A percentile compares a stretch with the other conserved stretches of the same genome.
Conservation (phyloP, 2,888 invertebrate species). For the Drosophila borborema region DNA sequence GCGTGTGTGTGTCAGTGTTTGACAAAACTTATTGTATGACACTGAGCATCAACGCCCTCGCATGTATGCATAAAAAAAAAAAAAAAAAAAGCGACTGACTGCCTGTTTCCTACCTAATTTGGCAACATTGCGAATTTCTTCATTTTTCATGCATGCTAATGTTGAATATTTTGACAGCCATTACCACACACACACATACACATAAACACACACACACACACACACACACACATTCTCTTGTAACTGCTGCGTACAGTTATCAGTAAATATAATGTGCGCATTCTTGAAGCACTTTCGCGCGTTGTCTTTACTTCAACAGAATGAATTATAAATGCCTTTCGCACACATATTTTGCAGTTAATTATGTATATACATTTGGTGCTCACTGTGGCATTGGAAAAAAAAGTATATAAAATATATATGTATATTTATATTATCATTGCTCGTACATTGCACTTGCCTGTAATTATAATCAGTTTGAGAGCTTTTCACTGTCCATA, state of each 20-base stretch:
- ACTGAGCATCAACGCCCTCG: slow-evolving; percentile 30
- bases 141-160: slow-evolving; percentile 78
- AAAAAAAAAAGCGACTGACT: background rate
- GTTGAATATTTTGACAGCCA: slow-evolving; percentile 73
- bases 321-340: slow-evolving; percentile 38
- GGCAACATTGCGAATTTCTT: slow-evolving; percentile 71
- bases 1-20: slow-evolving; percentile 38
- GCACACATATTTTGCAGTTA: slow-evolving; percentile 17
- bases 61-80: slow-evolving; percentile 19
- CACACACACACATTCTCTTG: background rate
- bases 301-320: slow-evolving; percentile 9
- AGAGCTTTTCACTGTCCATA: background rate
- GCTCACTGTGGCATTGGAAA: background rate
- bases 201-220: background rate
- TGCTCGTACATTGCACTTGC: background rate
- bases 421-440: too few relatives aligned
- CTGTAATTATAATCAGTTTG: slow-evolving; percentile 6
- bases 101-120: slow-evolving; percentile 65
- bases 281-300: slow-evolving; percentile 33
- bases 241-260: slow-evolving; percentile 1
- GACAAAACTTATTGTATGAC: slow-evolving; percentile 56
- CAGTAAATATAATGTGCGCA: slow-evolving; percentile 35
- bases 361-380: slow-evolving; percentile 13
- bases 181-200: slow-evolving; percentile 1
- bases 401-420: background rate